A percentile compares a stretch with the other conserved stretches of the same genome.
These are phyloP conservation scores for Lapara coniferarum DNA, from an alignment of 2,888 invertebrate genomes.

Conservation along the genomic window DNA sequence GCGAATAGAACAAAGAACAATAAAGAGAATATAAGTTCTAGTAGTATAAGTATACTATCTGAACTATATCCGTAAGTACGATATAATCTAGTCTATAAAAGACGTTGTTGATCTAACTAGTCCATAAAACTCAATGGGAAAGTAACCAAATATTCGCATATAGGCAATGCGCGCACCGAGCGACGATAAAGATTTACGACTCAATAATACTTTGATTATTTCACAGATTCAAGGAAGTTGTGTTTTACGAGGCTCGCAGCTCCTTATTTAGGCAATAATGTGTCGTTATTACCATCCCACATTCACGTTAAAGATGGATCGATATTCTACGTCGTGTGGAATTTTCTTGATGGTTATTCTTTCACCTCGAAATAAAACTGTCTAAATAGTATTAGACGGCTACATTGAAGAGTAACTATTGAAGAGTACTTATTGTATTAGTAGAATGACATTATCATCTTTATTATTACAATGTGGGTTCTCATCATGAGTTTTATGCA, in stretches of 20 bases:
- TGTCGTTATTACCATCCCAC: conserved; percentile 59
- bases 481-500: too few relatives aligned
- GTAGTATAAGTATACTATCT: background rate
- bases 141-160: conserved; percentile 74
- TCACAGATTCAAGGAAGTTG: conserved; percentile 75
- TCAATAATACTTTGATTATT: conserved; percentile 80
- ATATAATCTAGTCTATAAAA: conserved; percentile 12
- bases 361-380: conserved; percentile 13
- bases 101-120: conserved; percentile 24
- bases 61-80: background rate
- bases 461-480: too few relatives aligned
- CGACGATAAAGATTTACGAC: conserved; percentile 76
- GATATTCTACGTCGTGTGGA: conserved; percentile 41
- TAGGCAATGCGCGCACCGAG: conserved; percentile 48
- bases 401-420: too few relatives aligned
- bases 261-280: conserved; percentile 75
- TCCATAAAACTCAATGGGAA: conserved; percentile 55
- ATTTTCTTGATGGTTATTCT: conserved; percentile 18
- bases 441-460: too few relatives aligned
- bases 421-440: too few relatives aligned
- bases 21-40: conserved; percentile 4
- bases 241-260: conserved; percentile 72
- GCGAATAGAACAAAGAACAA: background rate
- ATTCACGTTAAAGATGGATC: conserved; percentile 56
- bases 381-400: too few relatives aligned